phyloP scores from a whole-genome alignment of 2,113 vertebrate genomes.

The Euleptes europaea region DNA sequence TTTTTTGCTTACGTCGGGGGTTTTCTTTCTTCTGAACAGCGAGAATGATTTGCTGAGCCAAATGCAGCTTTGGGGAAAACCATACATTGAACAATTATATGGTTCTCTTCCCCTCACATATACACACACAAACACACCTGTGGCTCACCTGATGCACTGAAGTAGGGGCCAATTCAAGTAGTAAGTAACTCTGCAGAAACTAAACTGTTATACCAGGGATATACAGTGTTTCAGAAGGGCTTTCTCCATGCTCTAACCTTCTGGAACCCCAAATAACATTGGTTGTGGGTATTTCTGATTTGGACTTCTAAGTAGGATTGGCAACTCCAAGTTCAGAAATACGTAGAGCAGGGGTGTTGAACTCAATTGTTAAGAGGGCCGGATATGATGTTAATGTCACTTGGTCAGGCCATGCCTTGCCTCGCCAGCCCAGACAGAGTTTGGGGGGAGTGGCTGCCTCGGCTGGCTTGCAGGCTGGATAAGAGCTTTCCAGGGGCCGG shows the following conservation, averaged over 20 bases:
- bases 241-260: neutral
- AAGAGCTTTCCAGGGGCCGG: too few species aligned
- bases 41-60: conserved; percentile 15
- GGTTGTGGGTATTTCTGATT: neutral
- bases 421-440: too few species aligned
- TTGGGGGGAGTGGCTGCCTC: too few species aligned
- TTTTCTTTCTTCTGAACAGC: neutral
- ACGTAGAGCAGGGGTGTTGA: too few species aligned
- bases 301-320: neutral
- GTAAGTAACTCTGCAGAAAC: neutral
- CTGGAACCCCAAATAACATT: rapidly evolving
- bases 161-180: conserved; percentile 41
- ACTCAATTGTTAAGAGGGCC: too few species aligned
- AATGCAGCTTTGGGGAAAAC: conserved; percentile 26
- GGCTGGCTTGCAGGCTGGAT: too few species aligned
- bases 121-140: neutral
- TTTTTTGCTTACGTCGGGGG: conserved; percentile 41
- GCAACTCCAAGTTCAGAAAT: too few species aligned
- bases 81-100: neutral
- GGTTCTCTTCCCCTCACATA: too few species aligned
- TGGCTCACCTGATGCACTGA: conserved; percentile 4
- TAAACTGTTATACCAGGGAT: neutral
- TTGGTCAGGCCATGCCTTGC: too few species aligned
- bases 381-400: too few species aligned
- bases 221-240: neutral